Evolutionary conservation across 1,140 invertebrate genomes (phyloP).

Genomic region (Goniozus legneri): DNA sequence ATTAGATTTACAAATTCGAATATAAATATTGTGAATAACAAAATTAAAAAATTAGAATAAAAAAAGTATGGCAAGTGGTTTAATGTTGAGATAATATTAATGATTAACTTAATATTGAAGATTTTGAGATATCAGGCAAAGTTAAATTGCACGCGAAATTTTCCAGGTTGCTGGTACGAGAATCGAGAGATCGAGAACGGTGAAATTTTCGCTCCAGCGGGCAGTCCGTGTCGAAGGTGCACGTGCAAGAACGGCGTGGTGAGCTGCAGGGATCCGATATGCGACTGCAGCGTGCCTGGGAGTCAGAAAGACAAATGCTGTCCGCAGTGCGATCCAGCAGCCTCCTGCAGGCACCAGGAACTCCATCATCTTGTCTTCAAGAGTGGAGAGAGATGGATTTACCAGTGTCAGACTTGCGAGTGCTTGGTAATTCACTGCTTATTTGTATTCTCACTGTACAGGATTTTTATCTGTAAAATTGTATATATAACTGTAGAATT

Average conservation of each 20-base stretch:
- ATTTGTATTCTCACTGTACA: constrained; percentile 2
- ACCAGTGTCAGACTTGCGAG: constrained; percentile 87
- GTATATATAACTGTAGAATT: not conserved
- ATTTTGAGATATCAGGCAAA: too few species aligned
- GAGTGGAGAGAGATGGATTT: constrained; percentile 82
- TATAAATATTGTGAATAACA: not conserved
- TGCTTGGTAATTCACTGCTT: constrained; percentile 66
- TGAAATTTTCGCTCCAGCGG: constrained; percentile 50
- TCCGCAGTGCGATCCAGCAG: constrained; percentile 70
- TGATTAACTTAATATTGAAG: too few species aligned
- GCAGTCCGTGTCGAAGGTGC: constrained; percentile 62
- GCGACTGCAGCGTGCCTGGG: constrained; percentile 60
- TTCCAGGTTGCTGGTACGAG: constrained; percentile 62
- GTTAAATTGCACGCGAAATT: too few species aligned
- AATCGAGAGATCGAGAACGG: constrained; percentile 59
- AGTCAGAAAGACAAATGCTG: constrained; percentile 67
- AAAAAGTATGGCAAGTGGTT: too few species aligned
- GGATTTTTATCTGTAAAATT: not conserved
- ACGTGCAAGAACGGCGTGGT: constrained; percentile 62
- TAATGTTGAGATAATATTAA: too few species aligned
- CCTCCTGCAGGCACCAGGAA: constrained; percentile 75
- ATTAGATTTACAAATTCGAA: not conserved
- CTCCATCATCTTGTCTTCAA: constrained; percentile 69
- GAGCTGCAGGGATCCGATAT: constrained; percentile 59
- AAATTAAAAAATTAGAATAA: too few species aligned